These are phyloP conservation scores for Propsilocerus akamusi DNA, from an alignment of 1,140 invertebrate species.

Conservation along the genomic window DNA sequence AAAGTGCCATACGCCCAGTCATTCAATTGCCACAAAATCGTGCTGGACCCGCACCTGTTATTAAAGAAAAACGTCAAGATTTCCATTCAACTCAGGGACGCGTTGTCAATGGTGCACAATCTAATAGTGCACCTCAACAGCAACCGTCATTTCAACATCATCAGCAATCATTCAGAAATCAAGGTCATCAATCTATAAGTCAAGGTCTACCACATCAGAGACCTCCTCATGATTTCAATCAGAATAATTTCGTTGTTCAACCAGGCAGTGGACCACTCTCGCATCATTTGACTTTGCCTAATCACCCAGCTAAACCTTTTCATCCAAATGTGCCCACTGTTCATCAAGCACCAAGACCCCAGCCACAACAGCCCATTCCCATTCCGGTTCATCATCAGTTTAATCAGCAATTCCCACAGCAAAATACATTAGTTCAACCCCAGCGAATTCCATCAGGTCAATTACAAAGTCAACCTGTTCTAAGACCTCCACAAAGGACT, in stretches of 20 bases:
- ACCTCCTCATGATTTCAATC: constrained; percentile 4
- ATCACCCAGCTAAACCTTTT: constrained; percentile 5
- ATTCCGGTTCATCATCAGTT: constrained; percentile 7
- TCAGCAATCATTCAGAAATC: constrained; percentile 6
- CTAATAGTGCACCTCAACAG: too few relatives aligned
- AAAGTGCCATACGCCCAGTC: constrained; percentile 34
- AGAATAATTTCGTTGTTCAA: not conserved
- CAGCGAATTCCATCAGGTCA: constrained; percentile 14
- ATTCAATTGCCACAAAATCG: constrained; percentile 31
- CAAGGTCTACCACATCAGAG: constrained; percentile 11
- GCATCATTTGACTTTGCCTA: not conserved
- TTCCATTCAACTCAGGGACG: constrained; percentile 1
- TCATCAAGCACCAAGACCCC: constrained; percentile 11
- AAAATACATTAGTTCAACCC: too few relatives aligned
- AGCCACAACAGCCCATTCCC: constrained; percentile 9
- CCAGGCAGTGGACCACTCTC: not conserved
- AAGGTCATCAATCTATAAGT: constrained; percentile 15
- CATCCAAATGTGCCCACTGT: constrained; percentile 15
- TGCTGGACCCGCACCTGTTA: constrained; percentile 15
- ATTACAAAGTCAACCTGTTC: constrained; percentile 5
- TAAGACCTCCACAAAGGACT: constrained; percentile 8
- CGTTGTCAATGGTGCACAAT: not conserved
- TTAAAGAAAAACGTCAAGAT: constrained; percentile 6
- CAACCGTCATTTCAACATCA: constrained; percentile 5
- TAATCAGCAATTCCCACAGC: constrained; percentile 14